phyloP scores from a whole-genome alignment of 1,140 invertebrate genomes.

The Pinna nobilis region DNA sequence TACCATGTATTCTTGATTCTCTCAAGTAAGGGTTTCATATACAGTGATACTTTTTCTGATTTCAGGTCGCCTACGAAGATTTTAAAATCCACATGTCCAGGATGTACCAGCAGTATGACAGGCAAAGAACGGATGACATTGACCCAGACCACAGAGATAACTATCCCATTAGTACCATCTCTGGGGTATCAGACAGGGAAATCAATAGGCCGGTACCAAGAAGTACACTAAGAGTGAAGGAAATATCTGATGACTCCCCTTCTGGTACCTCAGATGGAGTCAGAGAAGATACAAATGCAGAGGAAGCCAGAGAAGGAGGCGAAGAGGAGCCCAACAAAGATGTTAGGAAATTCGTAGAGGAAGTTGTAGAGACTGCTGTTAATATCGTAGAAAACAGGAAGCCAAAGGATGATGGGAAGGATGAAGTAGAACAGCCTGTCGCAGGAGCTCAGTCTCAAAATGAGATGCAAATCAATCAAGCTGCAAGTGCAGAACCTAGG shows the following conservation, averaged over 20 bases:
- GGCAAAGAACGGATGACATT: conserved; percentile 93
- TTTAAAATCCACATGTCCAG: conserved; percentile 79
- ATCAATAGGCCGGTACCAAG: conserved; percentile 53
- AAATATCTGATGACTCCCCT: conserved; percentile 52
- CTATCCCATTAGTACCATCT: conserved; percentile 95
- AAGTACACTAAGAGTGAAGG: conserved; percentile 66
- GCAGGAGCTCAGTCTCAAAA: background rate
- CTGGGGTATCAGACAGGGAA: conserved; percentile 78
- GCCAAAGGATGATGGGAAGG: conserved; percentile 13
- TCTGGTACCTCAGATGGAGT: conserved; percentile 33
- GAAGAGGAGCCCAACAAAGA: conserved; percentile 17
- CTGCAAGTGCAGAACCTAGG: background rate
- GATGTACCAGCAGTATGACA: conserved; percentile 98
- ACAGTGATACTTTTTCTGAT: background rate
- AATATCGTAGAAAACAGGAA: conserved; percentile 75
- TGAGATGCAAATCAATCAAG: background rate
- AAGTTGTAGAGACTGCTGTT: conserved; percentile 67
- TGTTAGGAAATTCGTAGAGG: conserved; percentile 17
- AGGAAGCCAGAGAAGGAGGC: conserved; percentile 18
- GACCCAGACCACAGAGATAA: conserved; percentile 94
- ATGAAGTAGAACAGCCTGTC: conserved; percentile 12
- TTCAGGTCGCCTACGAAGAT: conserved; percentile 87
- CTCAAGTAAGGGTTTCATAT: no score
- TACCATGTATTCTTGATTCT: no score
- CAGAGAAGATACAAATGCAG: conserved; percentile 57